Percentiles rank a stretch among this genome's conserved stretches.
These are phyloP conservation scores for Sapajus apella DNA, from an alignment of 2,113 vertebrate species.

Conservation along the genomic window DNA sequence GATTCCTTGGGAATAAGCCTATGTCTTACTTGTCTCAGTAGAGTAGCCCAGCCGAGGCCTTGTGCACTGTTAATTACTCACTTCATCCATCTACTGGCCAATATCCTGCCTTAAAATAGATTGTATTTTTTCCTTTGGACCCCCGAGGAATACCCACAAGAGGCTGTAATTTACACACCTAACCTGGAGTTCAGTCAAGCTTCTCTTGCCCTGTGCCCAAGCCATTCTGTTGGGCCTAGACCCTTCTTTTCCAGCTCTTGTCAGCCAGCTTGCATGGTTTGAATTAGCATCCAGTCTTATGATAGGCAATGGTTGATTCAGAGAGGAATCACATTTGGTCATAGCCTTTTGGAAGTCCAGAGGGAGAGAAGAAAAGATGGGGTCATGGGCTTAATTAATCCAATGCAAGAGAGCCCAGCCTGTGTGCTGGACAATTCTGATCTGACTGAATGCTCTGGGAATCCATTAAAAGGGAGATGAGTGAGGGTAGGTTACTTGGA, in stretches of 20 bases:
- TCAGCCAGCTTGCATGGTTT: background rate
- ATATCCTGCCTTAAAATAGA: background rate
- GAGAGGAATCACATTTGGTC: constrained; percentile 3
- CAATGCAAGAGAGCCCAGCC: background rate
- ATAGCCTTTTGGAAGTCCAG: background rate
- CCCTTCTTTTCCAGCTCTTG: background rate
- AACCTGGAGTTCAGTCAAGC: background rate
- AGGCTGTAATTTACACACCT: background rate
- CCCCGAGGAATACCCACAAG: background rate
- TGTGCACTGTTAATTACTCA: background rate
- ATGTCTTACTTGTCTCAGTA: background rate
- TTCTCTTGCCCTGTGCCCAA: background rate
- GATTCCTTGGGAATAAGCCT: background rate
- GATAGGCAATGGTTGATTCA: background rate
- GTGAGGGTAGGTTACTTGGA: background rate
- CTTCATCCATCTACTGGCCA: background rate
- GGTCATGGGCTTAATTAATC: background rate
- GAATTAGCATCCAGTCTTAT: background rate
- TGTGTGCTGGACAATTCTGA: background rate
- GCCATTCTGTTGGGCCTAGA: background rate
- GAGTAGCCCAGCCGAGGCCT: background rate
- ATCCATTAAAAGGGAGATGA: background rate
- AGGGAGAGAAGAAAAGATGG: constrained; percentile 1
- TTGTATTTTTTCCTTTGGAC: background rate
- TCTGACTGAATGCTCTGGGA: background rate